Conservation (phyloP, 2,113 vertebrate species). For the Craseonycteris thonglongyai region DNA sequence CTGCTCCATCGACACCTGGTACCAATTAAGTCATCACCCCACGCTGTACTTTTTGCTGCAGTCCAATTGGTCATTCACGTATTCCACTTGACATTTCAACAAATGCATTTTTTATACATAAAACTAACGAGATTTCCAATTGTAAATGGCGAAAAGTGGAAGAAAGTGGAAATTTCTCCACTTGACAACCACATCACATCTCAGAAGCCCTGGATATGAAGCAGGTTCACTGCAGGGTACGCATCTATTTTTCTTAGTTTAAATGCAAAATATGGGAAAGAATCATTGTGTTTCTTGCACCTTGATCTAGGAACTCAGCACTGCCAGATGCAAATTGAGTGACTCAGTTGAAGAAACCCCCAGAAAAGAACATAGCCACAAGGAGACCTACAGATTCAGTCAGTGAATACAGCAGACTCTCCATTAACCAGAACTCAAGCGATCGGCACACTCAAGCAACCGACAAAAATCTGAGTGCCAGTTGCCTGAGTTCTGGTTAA, state of each 20-base stretch:
- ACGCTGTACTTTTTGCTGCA: not conserved
- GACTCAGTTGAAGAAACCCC: not conserved
- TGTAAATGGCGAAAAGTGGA: not conserved
- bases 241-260: not conserved
- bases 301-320: not conserved
- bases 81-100: not conserved
- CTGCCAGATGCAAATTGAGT: not conserved
- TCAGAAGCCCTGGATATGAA: not conserved
- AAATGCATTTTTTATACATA: not conserved
- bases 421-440: no score
- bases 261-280: not conserved
- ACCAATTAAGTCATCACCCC: constrained; percentile 49
- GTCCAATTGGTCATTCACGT: not conserved
- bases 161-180: not conserved
- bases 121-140: not conserved
- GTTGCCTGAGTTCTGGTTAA: no score
- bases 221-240: not conserved
- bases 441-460: no score
- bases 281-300: fast-evolving
- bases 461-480: no score
- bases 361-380: not conserved
- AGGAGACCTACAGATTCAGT: not conserved
- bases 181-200: fast-evolving
- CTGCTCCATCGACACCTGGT: constrained; percentile 43
- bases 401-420: no score